Base-by-base conservation (phyloP, 1,140 invertebrate species). In the Drosophila nigrodunni region DNA sequence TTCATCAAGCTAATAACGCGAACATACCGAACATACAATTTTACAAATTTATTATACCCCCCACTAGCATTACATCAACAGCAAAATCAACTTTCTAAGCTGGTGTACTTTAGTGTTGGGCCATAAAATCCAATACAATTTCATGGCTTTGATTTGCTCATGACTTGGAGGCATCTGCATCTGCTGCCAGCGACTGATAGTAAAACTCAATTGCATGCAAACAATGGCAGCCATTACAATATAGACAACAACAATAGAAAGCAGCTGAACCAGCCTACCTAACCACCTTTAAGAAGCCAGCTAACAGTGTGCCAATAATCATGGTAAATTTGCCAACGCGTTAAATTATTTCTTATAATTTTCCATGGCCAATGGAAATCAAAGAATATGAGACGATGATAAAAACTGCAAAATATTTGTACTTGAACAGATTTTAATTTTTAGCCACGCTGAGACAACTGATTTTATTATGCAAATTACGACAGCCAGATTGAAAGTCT, bases 291-390 rank as follows among this genome's bases (percentile, higher is more conserved):
- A 1, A 10, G 10, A 18, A 61, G 15, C 15, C 21, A 25, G 7
- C 47, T 54, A 41, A 50, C 34, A n/a, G 11, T 6, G 54, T 65
- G 66, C 66, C 83, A 87, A 87, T 69, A 82, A 87, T 73, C 79
- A 62, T 57, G 67, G 59, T 30, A 57, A 58, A 79, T 77, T 69
- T 73, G 54, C 25, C 82, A 83, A 82, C 65, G 79, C 83, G 82
- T 88, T 86, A 88, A 86, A 86, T 88, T 86, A 88, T 88, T 86
- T 77, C 71, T 73, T 41, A 1, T 3, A 1, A 41, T 41, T 10
- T 2, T 41, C 8, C 1, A 25, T 13, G 54, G 34, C 15, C 18
- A 2, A 1, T 21, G 2, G 18, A 21, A 21, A 54, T 54, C 30
- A 3, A 54, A 35, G n/a, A 3, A 52, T 25, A 52, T 25, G 9